phyloP scores from a whole-genome alignment of 1,140 invertebrate genomes.

The Meloidogyne hapla region DNA sequence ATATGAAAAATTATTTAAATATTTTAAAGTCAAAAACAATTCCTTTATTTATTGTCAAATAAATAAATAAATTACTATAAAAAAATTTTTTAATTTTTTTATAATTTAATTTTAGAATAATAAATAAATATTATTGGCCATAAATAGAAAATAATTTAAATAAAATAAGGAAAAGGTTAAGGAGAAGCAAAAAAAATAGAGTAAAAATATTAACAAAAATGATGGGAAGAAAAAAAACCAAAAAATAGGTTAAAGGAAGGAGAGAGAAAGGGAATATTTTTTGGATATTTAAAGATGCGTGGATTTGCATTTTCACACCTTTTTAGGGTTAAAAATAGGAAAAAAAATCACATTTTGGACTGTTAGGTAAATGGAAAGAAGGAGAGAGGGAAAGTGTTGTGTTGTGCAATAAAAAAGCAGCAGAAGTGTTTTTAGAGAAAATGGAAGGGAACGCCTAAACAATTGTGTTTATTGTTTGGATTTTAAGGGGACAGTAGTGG shows the following conservation, averaged over 20 bases:
- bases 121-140: neutral
- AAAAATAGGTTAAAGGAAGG: neutral
- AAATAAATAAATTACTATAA: neutral
- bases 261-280: neutral
- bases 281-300: neutral
- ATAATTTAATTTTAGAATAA: too few species aligned
- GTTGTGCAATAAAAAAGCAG: neutral
- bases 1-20: too few species aligned
- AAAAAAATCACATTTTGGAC: neutral
- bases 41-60: too few species aligned
- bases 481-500: too few species aligned
- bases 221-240: too few species aligned
- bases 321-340: neutral
- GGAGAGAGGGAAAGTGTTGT: neutral
- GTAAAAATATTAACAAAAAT: neutral
- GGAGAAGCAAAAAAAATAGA: too few species aligned
- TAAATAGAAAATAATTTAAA: neutral
- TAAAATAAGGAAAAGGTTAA: neutral
- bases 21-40: too few species aligned
- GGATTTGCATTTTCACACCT: slow-evolving; percentile 2
- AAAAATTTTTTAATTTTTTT: too few species aligned
- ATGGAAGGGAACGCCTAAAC: too few species aligned
- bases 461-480: too few species aligned
- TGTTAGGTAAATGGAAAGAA: neutral
- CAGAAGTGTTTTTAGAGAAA: neutral